A percentile compares a stretch with the other conserved stretches of the same genome.
phyloP scores from a whole-genome alignment of 2,797 vertebrate genomes.

The Coluber constrictor region DNA sequence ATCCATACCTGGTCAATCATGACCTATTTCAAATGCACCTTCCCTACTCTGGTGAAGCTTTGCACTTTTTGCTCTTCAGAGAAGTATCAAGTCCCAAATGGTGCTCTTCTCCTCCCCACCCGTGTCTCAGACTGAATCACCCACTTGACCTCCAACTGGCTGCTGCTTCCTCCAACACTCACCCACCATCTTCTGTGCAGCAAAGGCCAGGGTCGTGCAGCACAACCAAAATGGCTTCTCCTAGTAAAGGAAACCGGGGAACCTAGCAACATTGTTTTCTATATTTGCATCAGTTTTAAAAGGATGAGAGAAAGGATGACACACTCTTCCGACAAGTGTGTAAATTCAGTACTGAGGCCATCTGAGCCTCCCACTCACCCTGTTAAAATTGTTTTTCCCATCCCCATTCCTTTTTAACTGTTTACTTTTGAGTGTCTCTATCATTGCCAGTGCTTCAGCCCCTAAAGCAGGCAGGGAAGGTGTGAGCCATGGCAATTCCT shows the following conservation, averaged over 20 bases:
- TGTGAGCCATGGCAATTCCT: neutral
- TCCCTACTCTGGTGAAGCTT: neutral
- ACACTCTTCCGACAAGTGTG: conserved; percentile 41
- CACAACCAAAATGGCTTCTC: neutral
- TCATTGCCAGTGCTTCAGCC: neutral
- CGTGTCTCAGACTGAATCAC: neutral
- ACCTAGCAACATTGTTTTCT: conserved; percentile 57
- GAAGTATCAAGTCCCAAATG: neutral
- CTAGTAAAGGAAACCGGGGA: conserved; percentile 3
- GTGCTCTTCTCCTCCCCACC: neutral
- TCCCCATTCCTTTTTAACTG: neutral
- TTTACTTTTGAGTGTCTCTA: neutral
- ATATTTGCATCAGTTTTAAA: conserved; percentile 33
- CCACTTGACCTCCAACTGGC: neutral
- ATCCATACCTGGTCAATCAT: neutral
- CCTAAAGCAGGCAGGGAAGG: neutral
- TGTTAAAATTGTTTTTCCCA: neutral
- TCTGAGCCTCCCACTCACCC: conserved; percentile 49
- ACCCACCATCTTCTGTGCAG: neutral
- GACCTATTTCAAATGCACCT: neutral
- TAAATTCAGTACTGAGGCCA: conserved; percentile 42
- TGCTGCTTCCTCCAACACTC: neutral
- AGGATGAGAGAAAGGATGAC: conserved; percentile 46
- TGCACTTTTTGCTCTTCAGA: neutral
- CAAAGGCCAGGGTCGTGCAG: rapidly evolving